These are phyloP conservation scores for Pleuronectes platessa DNA, from an alignment of 2,113 vertebrate genomes.

Conservation along the genomic window DNA sequence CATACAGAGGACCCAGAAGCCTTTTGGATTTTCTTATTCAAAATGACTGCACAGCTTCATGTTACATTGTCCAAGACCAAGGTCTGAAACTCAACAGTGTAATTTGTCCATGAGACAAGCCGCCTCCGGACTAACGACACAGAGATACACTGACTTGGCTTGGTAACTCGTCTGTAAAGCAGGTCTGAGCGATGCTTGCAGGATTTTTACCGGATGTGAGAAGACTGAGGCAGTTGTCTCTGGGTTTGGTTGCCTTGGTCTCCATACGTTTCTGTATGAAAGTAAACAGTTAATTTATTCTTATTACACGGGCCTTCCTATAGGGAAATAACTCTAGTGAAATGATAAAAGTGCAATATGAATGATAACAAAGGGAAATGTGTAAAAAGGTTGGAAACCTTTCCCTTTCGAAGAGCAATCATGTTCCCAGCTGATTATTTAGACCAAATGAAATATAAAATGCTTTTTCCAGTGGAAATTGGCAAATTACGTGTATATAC, in stretches of 20 bases:
- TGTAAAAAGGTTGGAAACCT: not conserved
- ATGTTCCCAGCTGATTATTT: not conserved
- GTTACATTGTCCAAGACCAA: too few species aligned
- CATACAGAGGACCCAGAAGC: too few species aligned
- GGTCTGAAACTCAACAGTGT: too few species aligned
- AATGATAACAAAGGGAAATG: slow-evolving; percentile 5
- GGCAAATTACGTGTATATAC: not conserved
- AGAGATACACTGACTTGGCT: not conserved
- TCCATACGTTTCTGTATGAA: too few species aligned
- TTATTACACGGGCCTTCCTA: slow-evolving; percentile 11
- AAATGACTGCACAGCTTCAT: too few species aligned
- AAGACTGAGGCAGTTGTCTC: not conserved
- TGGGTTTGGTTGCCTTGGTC: not conserved
- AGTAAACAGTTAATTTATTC: too few species aligned
- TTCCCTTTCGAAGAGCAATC: not conserved
- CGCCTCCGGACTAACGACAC: too few species aligned
- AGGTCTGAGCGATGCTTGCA: not conserved
- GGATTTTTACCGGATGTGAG: not conserved
- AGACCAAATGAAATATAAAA: not conserved
- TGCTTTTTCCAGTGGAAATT: not conserved
- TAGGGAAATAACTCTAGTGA: slow-evolving; percentile 12
- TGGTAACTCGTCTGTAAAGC: not conserved
- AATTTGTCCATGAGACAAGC: too few species aligned
- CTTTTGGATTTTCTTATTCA: too few species aligned
- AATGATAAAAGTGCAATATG: slow-evolving; percentile 17